These are phyloP conservation scores for Pagrus major DNA, from an alignment of 2,113 vertebrate species.

Conservation along the genomic window DNA sequence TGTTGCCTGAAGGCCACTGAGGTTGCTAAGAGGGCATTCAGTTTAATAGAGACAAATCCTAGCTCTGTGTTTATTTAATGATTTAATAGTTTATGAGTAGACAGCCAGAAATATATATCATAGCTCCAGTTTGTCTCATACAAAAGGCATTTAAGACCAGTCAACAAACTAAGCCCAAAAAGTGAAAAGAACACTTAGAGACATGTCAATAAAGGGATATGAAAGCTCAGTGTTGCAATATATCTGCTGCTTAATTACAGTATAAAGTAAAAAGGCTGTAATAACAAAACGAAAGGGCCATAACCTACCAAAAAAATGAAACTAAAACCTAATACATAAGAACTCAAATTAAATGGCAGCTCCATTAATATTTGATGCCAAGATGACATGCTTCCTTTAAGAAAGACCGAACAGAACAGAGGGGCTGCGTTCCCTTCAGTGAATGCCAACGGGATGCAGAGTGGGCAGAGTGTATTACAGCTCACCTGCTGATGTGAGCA, in stretches of 20 bases:
- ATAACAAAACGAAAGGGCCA: neutral
- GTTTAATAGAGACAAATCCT: slow-evolving; percentile 11
- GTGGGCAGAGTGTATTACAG: slow-evolving; percentile 36
- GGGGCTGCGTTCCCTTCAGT: slow-evolving; percentile 15
- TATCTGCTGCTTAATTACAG: neutral
- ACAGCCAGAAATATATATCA: neutral
- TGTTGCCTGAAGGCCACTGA: slow-evolving; percentile 37
- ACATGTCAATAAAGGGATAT: slow-evolving; percentile 10
- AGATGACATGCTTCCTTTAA: slow-evolving; percentile 24
- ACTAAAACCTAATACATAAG: neutral
- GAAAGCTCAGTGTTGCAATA: slow-evolving; percentile 16
- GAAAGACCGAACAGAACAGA: slow-evolving; percentile 17
- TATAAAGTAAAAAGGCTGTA: neutral
- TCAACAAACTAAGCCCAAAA: neutral
- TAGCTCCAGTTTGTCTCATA: neutral
- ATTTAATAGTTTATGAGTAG: slow-evolving; percentile 9
- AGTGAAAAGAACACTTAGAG: neutral
- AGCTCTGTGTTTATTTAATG: slow-evolving; percentile 35
- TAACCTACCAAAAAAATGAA: neutral
- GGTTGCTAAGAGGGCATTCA: slow-evolving; percentile 7
- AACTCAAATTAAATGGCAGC: slow-evolving; percentile 22
- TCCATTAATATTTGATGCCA: slow-evolving; percentile 9
- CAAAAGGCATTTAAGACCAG: neutral
- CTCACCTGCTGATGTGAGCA: slow-evolving; percentile 42
- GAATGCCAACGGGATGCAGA: slow-evolving; percentile 32